A percentile compares a stretch with the other conserved stretches of the same genome.
These are phyloP conservation scores for Drosophila neonasuta DNA, from an alignment of 2,888 invertebrate species.

Conservation along the genomic window DNA sequence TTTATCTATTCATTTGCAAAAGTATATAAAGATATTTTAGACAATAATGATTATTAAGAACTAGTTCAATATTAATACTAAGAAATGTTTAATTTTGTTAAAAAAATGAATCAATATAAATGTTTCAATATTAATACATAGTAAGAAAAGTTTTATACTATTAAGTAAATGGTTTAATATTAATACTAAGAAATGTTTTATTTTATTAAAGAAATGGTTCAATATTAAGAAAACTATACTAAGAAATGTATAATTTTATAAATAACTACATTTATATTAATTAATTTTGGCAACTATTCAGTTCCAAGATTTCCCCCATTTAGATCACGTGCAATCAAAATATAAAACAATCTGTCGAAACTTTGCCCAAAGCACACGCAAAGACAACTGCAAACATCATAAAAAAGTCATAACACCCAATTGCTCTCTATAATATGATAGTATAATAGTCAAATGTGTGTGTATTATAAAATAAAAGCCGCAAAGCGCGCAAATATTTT, in stretches of 20 bases:
- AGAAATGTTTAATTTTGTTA: no score
- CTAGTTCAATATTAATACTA: no score
- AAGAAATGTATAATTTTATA: no score
- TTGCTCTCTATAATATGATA: constrained; percentile 21
- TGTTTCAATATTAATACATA: no score
- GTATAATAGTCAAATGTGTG: constrained; percentile 25
- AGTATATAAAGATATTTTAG: neutral
- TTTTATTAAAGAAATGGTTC: no score
- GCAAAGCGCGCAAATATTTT: constrained; percentile 65
- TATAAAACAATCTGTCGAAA: neutral
- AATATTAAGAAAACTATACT: no score
- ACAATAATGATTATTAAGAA: no score
- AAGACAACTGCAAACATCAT: constrained; percentile 30
- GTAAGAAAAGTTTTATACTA: no score
- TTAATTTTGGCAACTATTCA: neutral
- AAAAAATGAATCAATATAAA: no score
- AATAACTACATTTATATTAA: neutral
- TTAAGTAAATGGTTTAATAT: no score
- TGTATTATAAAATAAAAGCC: constrained; percentile 49
- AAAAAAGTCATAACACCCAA: constrained; percentile 38
- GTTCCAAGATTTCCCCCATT: neutral
- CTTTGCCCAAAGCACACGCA: neutral
- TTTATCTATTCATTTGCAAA: neutral
- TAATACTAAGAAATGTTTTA: no score
- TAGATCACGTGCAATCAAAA: constrained; percentile 6